Evolutionary conservation across 2,888 invertebrate species (phyloP), one percentile per base, ranked within the genome.

Genomic region (Tupiocoris notatus): DNA sequence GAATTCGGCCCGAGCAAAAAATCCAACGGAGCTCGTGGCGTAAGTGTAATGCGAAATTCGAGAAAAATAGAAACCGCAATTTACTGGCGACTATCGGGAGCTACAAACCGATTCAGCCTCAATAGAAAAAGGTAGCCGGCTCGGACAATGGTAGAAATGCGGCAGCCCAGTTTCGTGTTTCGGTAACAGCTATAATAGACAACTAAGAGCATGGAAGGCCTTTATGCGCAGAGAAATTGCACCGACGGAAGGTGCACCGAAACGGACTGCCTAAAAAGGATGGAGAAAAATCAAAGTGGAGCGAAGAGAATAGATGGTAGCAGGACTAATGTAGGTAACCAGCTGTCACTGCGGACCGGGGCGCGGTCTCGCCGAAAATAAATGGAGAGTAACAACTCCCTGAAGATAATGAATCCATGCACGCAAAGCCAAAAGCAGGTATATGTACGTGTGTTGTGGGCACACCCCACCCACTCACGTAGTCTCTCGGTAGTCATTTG

Each of bases 331-430:
- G 64, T 63, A 56, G 73, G 64, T 39, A 73, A 54, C 63, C 73
- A 63, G 64, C 73, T 73, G 73, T 73, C 73, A 73, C 73, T 39
- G 63, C 12, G 39, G 9, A 62, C 20, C 39, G 18, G 73, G 73
- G 73, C 64, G 73, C 62, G 57, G 73, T 39, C 73, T 16, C 9
- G 39, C 62, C 63, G 20, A 25, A 73, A 73, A 73, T 73, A 73
- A 73, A 73, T 73, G 73, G 73, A 62, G 62, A 73, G 73, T 73
- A 71, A 59, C 25, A 59, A 63, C 73, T 56, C 62, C 21, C 58
- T 23, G 61, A 59, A 63, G 73, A 73, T 73, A 73, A 73, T 73
- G 73, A 73, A 73, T 73, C 73, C 64, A 73, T 73, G 63, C 73
- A 73, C 73, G 73, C 73, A 73, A 73, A 61, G 73, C 73, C 61